Conservation (phyloP, 2,797 vertebrate species). For the Melanotaenia trifasciata region DNA sequence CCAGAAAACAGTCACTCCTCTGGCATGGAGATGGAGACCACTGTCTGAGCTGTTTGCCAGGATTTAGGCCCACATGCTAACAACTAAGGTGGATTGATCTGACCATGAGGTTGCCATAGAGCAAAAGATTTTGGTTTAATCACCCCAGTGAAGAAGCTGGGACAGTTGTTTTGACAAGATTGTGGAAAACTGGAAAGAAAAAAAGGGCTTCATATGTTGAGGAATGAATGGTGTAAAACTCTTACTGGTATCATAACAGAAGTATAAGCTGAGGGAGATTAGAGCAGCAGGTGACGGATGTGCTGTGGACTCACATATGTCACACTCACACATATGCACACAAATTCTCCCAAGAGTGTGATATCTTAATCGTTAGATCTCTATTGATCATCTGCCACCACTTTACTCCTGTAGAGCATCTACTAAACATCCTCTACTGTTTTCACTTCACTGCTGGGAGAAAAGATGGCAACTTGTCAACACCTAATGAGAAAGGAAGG, state of each 20-base stretch:
- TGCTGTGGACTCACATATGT: slow-evolving; percentile 14
- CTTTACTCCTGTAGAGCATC: slow-evolving; percentile 49
- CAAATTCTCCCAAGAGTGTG: slow-evolving; percentile 39
- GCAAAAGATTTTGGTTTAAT: slow-evolving; percentile 8
- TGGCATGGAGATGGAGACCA: slow-evolving; percentile 9
- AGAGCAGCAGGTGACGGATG: slow-evolving; percentile 43
- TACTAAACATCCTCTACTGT: slow-evolving; percentile 41
- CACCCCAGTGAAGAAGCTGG: neutral
- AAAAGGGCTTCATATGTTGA: neutral
- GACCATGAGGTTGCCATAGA: neutral
- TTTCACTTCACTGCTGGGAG: slow-evolving; percentile 47
- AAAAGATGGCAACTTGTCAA: slow-evolving; percentile 42
- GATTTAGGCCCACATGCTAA: slow-evolving; percentile 2
- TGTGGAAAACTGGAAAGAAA: neutral
- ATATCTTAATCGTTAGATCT: slow-evolving; percentile 65
- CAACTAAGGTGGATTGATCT: slow-evolving; percentile 30
- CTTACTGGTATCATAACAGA: slow-evolving; percentile 19
- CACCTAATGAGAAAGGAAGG: slow-evolving; percentile 34
- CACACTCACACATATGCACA: slow-evolving; percentile 21
- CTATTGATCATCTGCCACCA: slow-evolving; percentile 66
- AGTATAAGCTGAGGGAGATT: slow-evolving; percentile 37
- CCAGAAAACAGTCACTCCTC: slow-evolving; percentile 46
- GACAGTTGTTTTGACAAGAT: slow-evolving; percentile 1
- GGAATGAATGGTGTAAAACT: slow-evolving; percentile 29
- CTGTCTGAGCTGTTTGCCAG: slow-evolving; percentile 23